Conservation (phyloP, 1,140 invertebrate species). For the Zaprionus ornatus region DNA sequence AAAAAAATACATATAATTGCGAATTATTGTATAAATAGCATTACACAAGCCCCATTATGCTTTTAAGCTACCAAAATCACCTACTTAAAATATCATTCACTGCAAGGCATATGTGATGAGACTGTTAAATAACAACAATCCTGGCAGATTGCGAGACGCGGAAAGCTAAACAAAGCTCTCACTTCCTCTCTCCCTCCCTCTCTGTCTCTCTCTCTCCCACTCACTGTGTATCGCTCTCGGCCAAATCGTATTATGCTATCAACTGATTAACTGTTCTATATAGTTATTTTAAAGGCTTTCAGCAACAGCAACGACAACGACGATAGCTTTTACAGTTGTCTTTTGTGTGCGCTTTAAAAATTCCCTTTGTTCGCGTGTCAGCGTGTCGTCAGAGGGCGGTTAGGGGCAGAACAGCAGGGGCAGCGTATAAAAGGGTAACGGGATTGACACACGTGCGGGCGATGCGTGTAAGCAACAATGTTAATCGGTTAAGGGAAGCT, state of each 20-base stretch:
- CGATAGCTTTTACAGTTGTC: background rate
- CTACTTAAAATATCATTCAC: background rate
- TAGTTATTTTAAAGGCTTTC: slow-evolving; percentile 6
- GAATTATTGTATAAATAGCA: background rate
- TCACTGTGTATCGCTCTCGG: background rate
- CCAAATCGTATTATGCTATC: slow-evolving; percentile 1
- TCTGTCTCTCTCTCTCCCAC: background rate
- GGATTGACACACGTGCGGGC: background rate
- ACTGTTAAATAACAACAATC: background rate
- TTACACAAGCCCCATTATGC: background rate
- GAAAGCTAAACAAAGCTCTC: background rate
- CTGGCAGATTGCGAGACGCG: background rate
- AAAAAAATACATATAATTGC: too few species aligned
- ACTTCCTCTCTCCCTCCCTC: background rate
- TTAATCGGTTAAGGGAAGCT: slow-evolving; percentile 27
- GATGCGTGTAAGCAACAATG: slow-evolving; percentile 27
- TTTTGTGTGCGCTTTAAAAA: slow-evolving; percentile 7
- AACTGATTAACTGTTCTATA: slow-evolving; percentile 7
- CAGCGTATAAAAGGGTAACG: background rate
- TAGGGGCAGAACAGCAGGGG: background rate
- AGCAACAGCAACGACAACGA: background rate
- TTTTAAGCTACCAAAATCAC: background rate
- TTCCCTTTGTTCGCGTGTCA: slow-evolving; percentile 14
- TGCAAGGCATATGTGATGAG: background rate
- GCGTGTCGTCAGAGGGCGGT: background rate